Base-by-base conservation (phyloP, 2,113 vertebrate genomes). In the Clarias magur region DNA sequence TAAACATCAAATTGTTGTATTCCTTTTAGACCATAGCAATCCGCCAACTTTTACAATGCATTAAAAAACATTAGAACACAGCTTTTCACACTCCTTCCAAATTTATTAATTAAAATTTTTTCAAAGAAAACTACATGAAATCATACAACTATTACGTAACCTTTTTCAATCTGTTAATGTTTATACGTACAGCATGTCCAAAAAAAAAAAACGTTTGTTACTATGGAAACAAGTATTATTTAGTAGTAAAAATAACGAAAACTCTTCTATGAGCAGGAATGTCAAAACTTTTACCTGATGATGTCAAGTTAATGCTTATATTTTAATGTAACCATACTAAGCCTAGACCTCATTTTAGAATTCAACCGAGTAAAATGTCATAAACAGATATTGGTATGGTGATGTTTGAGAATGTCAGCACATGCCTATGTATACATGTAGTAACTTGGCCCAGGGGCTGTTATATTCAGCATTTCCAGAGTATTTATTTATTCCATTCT, bases 381-480 rank as follows among this genome's bases (percentile, higher is more conserved):
- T 38, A 72, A 48, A 23, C 17, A 75, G 34, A 48, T 75, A 19
- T 72, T 3, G 68, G 19, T 38, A 34, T 19, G 21, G 70, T 73
- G 34, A 73, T 76, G 53, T 76, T 25, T 54, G 42, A 76, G n/a
- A 80, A 60, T 80, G 62, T 81, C 30, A 81, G 79, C 79, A 62
- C 57, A 38, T 81, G 56, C 21, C 57, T 80, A 60, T 23, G 4
- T 59, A 59, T 80, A 80, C n/a, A 80, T 80, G n/a, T 34, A 10
- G 30, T 78, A 76, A 78, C 25, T 78, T 78, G 30, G 38, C 79
- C 11, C n/a, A 19, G 21, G 75, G 79, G 30, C 54, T 59, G 54
- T 54, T 27, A 59, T 34, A 9, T 60, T 21, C 5, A 34, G 17
- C 78, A 38, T 30, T 59, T 59, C 56, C 27, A 23, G 48, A 48